These are phyloP conservation scores for Temnothorax unifasciatus DNA, from an alignment of 2,888 invertebrate species.

Conservation along the genomic window DNA sequence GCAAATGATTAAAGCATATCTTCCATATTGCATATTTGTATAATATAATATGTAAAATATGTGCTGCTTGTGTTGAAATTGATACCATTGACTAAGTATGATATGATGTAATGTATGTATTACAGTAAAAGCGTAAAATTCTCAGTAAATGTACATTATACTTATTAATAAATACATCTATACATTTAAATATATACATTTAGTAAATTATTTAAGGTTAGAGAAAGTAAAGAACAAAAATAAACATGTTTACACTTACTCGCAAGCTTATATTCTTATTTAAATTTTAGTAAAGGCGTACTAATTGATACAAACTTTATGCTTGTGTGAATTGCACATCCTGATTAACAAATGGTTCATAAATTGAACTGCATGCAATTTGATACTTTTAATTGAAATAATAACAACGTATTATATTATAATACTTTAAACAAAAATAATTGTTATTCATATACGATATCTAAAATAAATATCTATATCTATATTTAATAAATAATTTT, in stretches of 20 bases:
- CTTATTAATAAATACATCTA: not conserved
- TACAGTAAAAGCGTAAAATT: slow-evolving; percentile 16
- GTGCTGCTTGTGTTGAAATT: not conserved
- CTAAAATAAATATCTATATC: not conserved
- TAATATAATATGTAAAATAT: not conserved
- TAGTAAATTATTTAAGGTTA: slow-evolving; percentile 8
- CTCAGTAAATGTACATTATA: not conserved
- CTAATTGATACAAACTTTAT: not conserved
- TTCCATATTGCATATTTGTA: slow-evolving; percentile 11
- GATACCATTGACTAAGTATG: not conserved
- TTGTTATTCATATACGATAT: not conserved
- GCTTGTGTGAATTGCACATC: not conserved
- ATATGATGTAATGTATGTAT: not conserved
- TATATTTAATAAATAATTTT: too few species aligned
- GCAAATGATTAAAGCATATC: not conserved
- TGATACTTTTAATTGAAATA: slow-evolving; percentile 5
- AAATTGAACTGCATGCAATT: not conserved
- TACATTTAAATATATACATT: not conserved
- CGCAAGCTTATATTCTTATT: not conserved
- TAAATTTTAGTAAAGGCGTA: not conserved
- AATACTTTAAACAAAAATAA: not conserved
- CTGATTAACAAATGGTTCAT: not conserved
- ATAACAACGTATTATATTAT: not conserved
- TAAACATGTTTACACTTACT: not conserved
- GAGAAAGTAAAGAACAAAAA: not conserved